phyloP scores from a whole-genome alignment of 1,140 invertebrate genomes.

The Bombus affinis region DNA sequence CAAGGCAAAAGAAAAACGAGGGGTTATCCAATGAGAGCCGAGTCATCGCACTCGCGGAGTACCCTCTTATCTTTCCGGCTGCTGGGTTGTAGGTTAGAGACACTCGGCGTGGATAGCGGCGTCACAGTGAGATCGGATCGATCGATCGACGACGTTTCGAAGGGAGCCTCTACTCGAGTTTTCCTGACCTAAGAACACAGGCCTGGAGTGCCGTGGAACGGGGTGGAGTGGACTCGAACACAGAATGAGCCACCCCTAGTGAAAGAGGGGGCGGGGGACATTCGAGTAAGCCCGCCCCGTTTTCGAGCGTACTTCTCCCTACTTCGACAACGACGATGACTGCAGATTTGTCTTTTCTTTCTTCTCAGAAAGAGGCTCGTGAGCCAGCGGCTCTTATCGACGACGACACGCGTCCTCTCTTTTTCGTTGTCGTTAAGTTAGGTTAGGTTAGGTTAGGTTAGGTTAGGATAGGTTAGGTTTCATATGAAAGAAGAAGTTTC shows the following conservation, averaged over 20 bases:
- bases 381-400: conserved; percentile 9
- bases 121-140: conserved; percentile 67
- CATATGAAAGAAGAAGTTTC: neutral
- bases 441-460: neutral
- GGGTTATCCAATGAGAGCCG: conserved; percentile 3
- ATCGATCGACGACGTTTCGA: conserved; percentile 73
- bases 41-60: conserved; percentile 45
- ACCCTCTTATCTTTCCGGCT: conserved; percentile 36
- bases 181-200: conserved; percentile 80
- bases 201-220: conserved; percentile 68
- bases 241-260: conserved; percentile 32
- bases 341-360: conserved; percentile 66
- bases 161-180: conserved; percentile 76
- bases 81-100: conserved; percentile 34
- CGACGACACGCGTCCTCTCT: neutral
- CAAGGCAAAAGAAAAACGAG: conserved; percentile 44
- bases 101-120: conserved; percentile 21
- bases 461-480: neutral
- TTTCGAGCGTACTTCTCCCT: conserved; percentile 34
- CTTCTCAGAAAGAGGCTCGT: neutral
- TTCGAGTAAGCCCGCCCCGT: conserved; percentile 59
- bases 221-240: conserved; percentile 72
- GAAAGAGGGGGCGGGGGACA: conserved; percentile 27
- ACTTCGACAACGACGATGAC: conserved; percentile 55
- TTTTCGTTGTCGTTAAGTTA: neutral